phyloP scores from a whole-genome alignment of 2,113 vertebrate species.

The Gracilinanus agilis region DNA sequence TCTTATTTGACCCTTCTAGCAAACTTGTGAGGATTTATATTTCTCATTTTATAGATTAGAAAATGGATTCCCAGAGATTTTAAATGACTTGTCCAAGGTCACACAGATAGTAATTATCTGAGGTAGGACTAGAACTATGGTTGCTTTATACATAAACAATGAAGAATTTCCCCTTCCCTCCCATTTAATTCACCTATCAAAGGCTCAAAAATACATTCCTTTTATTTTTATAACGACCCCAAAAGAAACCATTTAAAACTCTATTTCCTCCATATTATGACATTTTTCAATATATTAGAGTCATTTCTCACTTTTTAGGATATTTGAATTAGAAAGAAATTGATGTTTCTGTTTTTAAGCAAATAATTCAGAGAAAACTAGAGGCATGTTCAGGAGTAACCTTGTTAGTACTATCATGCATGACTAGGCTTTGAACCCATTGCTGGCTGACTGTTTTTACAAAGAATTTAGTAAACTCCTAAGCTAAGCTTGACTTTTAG shows the following conservation, averaged over 20 bases:
- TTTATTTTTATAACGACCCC: not conserved
- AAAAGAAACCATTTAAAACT: not conserved
- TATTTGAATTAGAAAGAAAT: conserved; percentile 26
- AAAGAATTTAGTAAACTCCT: conserved; percentile 2
- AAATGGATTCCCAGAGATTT: not conserved
- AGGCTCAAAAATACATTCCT: not conserved
- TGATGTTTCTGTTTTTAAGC: conserved; percentile 55
- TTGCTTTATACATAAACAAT: not conserved
- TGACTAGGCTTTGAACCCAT: not conserved
- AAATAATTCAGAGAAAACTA: conserved; percentile 55
- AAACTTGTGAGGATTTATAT: not conserved
- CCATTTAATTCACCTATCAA: not conserved
- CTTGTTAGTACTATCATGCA: not conserved
- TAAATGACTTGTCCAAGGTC: not conserved
- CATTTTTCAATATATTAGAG: not conserved
- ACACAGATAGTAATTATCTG: not conserved
- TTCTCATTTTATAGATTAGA: not conserved
- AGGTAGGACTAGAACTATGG: not conserved
- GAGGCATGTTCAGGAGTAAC: conserved; percentile 9
- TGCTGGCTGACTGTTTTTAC: not conserved
- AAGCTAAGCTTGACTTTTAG: not conserved
- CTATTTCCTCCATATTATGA: conserved; percentile 5
- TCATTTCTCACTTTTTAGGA: not conserved
- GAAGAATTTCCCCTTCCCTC: not conserved
- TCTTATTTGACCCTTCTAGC: not conserved